Evolutionary conservation across 2,888 invertebrate genomes (phyloP), one percentile per base, ranked within the genome.

Genomic region (Hydriomena furcata): DNA sequence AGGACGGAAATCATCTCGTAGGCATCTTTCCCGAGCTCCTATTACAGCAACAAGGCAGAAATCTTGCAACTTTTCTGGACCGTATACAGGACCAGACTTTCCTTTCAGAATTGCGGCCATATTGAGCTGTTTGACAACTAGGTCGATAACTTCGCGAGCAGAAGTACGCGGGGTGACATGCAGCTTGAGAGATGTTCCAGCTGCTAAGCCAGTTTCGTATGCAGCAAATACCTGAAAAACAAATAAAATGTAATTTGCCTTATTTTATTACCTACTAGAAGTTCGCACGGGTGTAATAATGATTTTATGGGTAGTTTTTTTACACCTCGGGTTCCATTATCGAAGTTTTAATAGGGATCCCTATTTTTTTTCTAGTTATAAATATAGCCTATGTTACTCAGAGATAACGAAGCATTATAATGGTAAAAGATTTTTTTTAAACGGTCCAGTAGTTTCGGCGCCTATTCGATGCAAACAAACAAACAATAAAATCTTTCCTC

Each of bases 21-120:
- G 91, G 71, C 99, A 98, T 50, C 99, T 92, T 73, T 99, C 99
- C 23, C 98, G 89, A 0, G 98, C 97, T 0, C 99, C 99, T 49
- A 99, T 97, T 20, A 99, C 98, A 0, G 98, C 97, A 1, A 98
- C 98, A 34, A 99, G 92, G 77, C 98, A 98, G 82, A 98, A 98
- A 76, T 97, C 97, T 53, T 93, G 93, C 52, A 97, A 86, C 77
- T 96, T 94, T 43, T 96, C 97, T 1, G 95, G 93, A 0, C 94
- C 94, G 73, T 97, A 97, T 30, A 97, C 94, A 0, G 98, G 98
- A 0, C 96, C 96, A 30, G 95, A 93, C 76, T 95, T 95, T 34
- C 96, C 89, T 80, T 97, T 97, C 11, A 97, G 87, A 10, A 96
- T 94, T 42, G 96, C 96, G 7, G 97, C 97, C 94, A 97, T 96